Conservation (phyloP, 2,113 vertebrate species). For the Ariopsis seemanni region DNA sequence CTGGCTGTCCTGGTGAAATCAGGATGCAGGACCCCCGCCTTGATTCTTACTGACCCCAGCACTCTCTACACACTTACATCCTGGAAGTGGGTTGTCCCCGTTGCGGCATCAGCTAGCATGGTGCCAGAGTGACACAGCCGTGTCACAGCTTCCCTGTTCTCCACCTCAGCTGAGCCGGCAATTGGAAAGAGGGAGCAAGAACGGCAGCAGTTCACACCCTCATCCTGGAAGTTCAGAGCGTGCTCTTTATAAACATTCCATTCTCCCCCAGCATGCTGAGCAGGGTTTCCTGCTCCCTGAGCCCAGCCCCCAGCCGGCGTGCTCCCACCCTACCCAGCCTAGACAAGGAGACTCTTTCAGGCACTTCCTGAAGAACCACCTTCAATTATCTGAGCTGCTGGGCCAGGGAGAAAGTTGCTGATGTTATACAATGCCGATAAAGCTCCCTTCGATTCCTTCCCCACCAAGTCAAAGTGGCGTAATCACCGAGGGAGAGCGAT, state of each 20-base stretch:
- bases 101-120: neutral
- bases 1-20: slow-evolving; percentile 66
- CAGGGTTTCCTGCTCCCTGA: slow-evolving; percentile 78
- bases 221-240: slow-evolving; percentile 77
- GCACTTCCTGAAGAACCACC: slow-evolving; percentile 74
- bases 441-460: slow-evolving; percentile 52
- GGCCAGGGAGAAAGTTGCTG: slow-evolving; percentile 54
- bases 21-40: slow-evolving; percentile 71
- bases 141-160: slow-evolving; percentile 34
- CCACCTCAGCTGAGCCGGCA: slow-evolving; percentile 19
- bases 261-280: slow-evolving; percentile 69
- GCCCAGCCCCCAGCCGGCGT: slow-evolving; percentile 55
- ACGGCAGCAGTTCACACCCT: slow-evolving; percentile 66
- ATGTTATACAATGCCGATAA: slow-evolving; percentile 55
- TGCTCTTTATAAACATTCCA: slow-evolving; percentile 81
- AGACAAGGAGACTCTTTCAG: slow-evolving; percentile 78
- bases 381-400: slow-evolving; percentile 72
- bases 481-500: slow-evolving; percentile 37
- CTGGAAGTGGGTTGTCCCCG: slow-evolving; percentile 46
- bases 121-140: slow-evolving; percentile 10
- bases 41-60: slow-evolving; percentile 60
- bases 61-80: slow-evolving; percentile 45
- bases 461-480: slow-evolving; percentile 37
- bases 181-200: slow-evolving; percentile 23
- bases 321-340: slow-evolving; percentile 55